Evolutionary conservation across 2,113 vertebrate species (phyloP), one percentile per base, ranked within the genome.

Genomic region (Echinops telfairi): DNA sequence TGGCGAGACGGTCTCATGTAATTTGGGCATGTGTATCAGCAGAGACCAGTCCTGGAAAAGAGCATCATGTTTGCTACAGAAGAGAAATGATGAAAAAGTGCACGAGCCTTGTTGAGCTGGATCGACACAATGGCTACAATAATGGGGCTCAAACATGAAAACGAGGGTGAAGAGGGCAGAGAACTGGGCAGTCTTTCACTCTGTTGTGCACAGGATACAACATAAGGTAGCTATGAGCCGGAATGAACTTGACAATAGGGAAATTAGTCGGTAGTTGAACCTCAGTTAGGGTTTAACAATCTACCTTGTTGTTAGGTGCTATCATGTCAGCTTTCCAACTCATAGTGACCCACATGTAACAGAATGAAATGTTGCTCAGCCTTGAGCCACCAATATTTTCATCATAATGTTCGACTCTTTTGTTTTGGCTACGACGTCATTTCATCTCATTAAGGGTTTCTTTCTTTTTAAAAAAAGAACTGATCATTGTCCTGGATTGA

Each of bases 211-310:
- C 60, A 62, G 60, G 60, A 7, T 40, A 40, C 40, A 40, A 40
- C 40, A 40, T 40, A 40, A 7, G 40, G 60, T 25, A 22, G 19
- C 60, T 62, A 25, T 14, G 60, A 62, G 60, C 5, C 23, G 23
- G 60, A 62, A 25, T 25, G 17, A 25, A 62, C 60, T 62, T 62
- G 17, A 22, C 23, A 12, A 12, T 19, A 10, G 27, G 73, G 22
- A n/a, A 89, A 86, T 1, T 71, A 83, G 81, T 58, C 47, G 89
- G 4, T 83, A 87, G 75, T 19, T 89, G 84, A 70, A 53, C 20
- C 22, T 79, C 0, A 33, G 81, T 75, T 94, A 79, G 38, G 82
- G 29, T 79, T 89, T 87, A 92, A 90, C n/a, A 79, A 73, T 82
- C 47, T 76, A 60, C 19, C 31, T 80, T 70, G 66, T 70, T 70